Evolutionary conservation across 1,140 invertebrate species (phyloP).

Genomic region (Mactra quadrangularis): DNA sequence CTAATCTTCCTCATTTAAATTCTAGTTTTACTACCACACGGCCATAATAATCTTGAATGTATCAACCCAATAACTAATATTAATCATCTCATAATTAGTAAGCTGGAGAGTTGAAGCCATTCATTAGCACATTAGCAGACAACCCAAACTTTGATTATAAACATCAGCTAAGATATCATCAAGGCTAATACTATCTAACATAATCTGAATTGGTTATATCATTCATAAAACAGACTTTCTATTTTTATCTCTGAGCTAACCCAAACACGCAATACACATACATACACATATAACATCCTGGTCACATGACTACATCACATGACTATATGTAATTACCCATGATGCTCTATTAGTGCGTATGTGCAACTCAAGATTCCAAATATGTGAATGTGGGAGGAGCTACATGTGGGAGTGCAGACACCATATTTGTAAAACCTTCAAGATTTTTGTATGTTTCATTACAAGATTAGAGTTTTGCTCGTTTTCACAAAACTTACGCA

Average conservation of each 20-base stretch:
- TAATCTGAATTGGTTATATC: constrained; percentile 30
- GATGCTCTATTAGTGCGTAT: constrained; percentile 14
- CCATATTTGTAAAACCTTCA: constrained; percentile 30
- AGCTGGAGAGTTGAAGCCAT: too few species aligned
- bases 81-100: constrained; percentile 2
- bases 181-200: constrained; percentile 16
- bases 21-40: too few species aligned
- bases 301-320: constrained; percentile 39
- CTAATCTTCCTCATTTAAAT: too few species aligned
- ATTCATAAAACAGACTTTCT: constrained; percentile 41
- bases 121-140: too few species aligned
- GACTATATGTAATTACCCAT: constrained; percentile 26
- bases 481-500: too few species aligned
- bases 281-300: too few species aligned
- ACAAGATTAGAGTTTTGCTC: too few species aligned
- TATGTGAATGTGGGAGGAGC: constrained; percentile 49
- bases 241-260: constrained; percentile 22
- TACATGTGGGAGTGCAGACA: constrained; percentile 21
- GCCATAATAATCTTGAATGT: too few species aligned
- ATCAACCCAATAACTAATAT: background rate
- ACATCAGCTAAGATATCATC: constrained; percentile 30
- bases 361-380: constrained; percentile 27
- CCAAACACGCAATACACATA: too few species aligned
- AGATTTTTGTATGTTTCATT: background rate
- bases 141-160: too few species aligned